phyloP scores from a whole-genome alignment of 2,113 vertebrate species.

The Sapajus apella region DNA sequence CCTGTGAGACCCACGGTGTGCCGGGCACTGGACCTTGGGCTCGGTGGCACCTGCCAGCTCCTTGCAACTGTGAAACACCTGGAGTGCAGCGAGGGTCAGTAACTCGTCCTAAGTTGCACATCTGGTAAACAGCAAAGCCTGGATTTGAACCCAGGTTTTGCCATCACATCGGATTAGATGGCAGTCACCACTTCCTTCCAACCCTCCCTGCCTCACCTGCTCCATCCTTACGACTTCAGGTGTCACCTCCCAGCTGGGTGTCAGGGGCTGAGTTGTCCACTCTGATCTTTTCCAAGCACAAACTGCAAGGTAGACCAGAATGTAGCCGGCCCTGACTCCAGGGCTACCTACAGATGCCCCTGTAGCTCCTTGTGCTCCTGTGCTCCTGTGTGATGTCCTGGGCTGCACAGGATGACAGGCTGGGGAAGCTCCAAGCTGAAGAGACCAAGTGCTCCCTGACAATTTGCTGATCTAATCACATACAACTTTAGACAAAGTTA shows the following conservation, averaged over 20 bases:
- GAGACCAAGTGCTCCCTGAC: not conserved
- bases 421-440: not conserved
- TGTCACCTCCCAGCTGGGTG: not conserved
- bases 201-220: not conserved
- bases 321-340: not conserved
- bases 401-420: not conserved
- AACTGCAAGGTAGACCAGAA: not conserved
- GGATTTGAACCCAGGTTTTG: not conserved
- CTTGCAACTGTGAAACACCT: not conserved
- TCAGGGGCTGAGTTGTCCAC: not conserved
- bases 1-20: fast-evolving
- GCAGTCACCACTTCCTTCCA: not conserved
- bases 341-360: not conserved
- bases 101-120: not conserved
- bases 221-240: not conserved
- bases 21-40: not conserved
- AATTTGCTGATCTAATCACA: slow-evolving; percentile 54
- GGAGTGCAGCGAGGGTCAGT: not conserved
- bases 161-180: no score
- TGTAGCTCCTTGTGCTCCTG: not conserved
- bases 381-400: not conserved
- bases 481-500: slow-evolving; percentile 43
- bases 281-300: not conserved
- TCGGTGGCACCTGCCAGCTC: not conserved
- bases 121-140: not conserved